These are phyloP conservation scores for Pantherophis guttatus DNA, from an alignment of 2,113 vertebrate genomes.

Conservation along the genomic window DNA sequence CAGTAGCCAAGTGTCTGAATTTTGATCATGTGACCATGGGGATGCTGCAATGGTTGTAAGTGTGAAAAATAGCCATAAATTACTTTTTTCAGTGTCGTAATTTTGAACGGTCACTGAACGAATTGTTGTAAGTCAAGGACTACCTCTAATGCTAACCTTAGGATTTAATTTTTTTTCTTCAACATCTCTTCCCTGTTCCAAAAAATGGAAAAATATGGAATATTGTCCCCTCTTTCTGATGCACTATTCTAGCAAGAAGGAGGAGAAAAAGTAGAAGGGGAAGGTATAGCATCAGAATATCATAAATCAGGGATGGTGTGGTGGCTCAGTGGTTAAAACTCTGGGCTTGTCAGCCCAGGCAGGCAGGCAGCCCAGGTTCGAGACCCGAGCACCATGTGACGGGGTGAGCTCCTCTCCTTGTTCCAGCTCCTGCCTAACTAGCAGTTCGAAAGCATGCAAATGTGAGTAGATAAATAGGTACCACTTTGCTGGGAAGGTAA, in stretches of 20 bases:
- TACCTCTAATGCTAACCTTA: neutral
- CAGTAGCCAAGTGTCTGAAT: neutral
- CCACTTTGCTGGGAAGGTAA: neutral
- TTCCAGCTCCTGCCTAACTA: neutral
- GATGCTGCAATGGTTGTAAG: neutral
- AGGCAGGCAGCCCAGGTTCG: neutral
- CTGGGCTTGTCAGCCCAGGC: neutral
- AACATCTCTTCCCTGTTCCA: neutral
- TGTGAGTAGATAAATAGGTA: neutral
- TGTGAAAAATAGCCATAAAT: neutral
- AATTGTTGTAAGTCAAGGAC: neutral
- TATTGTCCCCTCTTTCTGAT: slow-evolving; percentile 13
- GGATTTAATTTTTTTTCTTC: neutral
- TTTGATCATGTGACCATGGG: neutral
- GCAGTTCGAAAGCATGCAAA: neutral
- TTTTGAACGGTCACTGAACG: neutral
- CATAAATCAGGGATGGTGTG: neutral
- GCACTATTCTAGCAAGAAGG: neutral
- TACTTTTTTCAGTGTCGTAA: neutral
- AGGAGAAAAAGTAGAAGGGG: neutral
- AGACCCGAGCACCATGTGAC: neutral
- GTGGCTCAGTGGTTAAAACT: neutral
- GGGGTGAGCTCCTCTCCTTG: neutral
- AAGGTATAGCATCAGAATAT: neutral
- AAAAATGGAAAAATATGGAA: slow-evolving; percentile 19